Base-by-base conservation (phyloP, 2,113 vertebrate genomes). In the Hydropotes inermis region DNA sequence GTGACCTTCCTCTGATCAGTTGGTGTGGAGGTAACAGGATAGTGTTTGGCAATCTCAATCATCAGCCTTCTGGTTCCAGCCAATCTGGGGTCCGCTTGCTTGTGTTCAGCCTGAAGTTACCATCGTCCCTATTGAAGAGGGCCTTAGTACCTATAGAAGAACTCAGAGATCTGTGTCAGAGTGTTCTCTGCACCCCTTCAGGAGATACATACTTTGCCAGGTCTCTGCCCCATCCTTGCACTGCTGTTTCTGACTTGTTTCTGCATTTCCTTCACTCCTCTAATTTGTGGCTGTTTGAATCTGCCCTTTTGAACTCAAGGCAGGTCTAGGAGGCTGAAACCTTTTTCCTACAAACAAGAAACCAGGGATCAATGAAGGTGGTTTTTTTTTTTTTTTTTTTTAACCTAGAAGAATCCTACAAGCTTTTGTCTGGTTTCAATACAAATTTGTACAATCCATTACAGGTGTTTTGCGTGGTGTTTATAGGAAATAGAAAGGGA, bases 141-240 rank as follows among this genome's bases (percentile, higher is more conserved):
- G n/a, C 33, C 52, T 45, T 39, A 27, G 52, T 16, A 39, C 52
- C 52, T 16, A 5, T 3, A 27, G 81, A 83, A 39, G 52, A 55
- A 27, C 81, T 39, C 52, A 27, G 81, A 27, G 52, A 9, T 55
- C 19, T 39, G n/a, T 27, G 13, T 13, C 3, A 9, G 14, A 39
- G 7, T 27, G 52, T 25, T 27, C 52, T 21, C 21, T 27, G 13
- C 2, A 1, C 14, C 33, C 52, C 81, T 21, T 55, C 52, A 25
- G 52, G 52, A 83, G 52, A n/a, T 0, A 25, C 2, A 11, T 11
- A 23, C 5, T 36, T 74, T 39, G 67, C 19, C 81, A 6, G 81
- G 4, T 9, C n/a, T 2, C 81, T 27, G 52, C 6, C 33, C 33
- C 7, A 2, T 8, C 13, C 52, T 25, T 9, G 81, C 13, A 0